Conservation (phyloP, 1,140 invertebrate species). For the Rhizoglyphus robini region DNA sequence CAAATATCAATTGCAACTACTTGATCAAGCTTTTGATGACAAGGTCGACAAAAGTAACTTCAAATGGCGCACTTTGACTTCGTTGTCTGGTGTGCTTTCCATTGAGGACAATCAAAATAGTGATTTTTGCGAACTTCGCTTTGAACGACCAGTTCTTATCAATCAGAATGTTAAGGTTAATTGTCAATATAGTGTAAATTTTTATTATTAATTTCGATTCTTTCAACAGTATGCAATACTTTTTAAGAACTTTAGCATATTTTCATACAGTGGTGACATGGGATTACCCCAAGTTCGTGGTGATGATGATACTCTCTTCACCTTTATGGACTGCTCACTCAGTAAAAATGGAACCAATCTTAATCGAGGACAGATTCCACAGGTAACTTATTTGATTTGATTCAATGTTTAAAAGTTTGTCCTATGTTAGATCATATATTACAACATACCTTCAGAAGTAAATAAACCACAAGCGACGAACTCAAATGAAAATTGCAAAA, state of each 20-base stretch:
- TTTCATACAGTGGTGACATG: slow-evolving; percentile 82
- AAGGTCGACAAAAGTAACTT: slow-evolving; percentile 24
- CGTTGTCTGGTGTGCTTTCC: slow-evolving; percentile 53
- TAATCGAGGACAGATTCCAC: slow-evolving; percentile 81
- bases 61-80: slow-evolving; percentile 57
- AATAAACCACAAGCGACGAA: neutral
- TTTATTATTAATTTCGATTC: slow-evolving; percentile 39
- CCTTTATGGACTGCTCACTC: slow-evolving; percentile 77
- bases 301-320: slow-evolving; percentile 78
- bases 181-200: slow-evolving; percentile 3
- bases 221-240: slow-evolving; percentile 79
- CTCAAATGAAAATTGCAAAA: neutral
- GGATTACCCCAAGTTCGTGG: slow-evolving; percentile 67
- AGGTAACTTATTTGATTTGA: no score
- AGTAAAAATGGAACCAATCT: slow-evolving; percentile 90
- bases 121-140: slow-evolving; percentile 70
- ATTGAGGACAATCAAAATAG: slow-evolving; percentile 49
- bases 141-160: slow-evolving; percentile 68
- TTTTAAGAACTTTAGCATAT: slow-evolving; percentile 73
- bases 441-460: neutral
- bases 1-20: slow-evolving; percentile 69
- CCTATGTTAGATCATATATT: neutral
- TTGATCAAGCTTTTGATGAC: slow-evolving; percentile 43
- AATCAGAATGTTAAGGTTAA: slow-evolving; percentile 49
- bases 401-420: neutral